Evolutionary conservation across 2,888 invertebrate genomes (phyloP), one percentile per base, ranked within the genome.

Genomic region (Drosophila mulleri): DNA sequence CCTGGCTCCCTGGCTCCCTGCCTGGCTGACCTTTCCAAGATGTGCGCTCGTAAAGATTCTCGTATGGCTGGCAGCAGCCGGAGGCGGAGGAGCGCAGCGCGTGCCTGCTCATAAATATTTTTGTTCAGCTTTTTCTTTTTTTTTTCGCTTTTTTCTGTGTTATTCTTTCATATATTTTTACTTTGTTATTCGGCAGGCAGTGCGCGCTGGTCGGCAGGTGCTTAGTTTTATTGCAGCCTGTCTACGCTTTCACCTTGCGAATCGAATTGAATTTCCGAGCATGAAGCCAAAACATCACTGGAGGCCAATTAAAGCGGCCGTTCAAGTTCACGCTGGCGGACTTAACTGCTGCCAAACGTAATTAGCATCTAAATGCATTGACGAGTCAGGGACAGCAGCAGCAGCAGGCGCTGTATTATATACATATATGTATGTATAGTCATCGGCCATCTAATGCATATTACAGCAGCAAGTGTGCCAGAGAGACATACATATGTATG

Each of bases 361-460:
- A 86, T 85, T 83, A 82, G 76, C 76, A 82, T 80, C 80, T 82
- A 83, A 85, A 85, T 83, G 72, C 41, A 56, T 65, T 67, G 67
- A 67, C 78, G 62, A 59, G 60, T 29, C 64, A 70, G 59, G 64
- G 41, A 61, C 69, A 63, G 56, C 60, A 66, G 56, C 14, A 57
- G 29, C 29, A 29, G 56, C 16, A 57, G 26, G 47, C 32, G 67
- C 68, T 59, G 50, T 42, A 48, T 39, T 47, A 29, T 11, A 48
- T 39, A n/a, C n/a, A n/a, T n/a, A n/a, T n/a, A n/a, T n/a, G n/a
- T 47, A 29, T 11, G 26, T 48, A 29, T 35, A 32, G 48, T 71
- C 79, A 78, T 71, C 68, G 54, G 52, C 48, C 41, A 65, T 76
- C 76, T 76, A 82, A 75, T 79, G 76, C 76, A 80, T 80, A 80